Evolutionary conservation across 2,797 vertebrate genomes (phyloP).

Genomic region (Aplochiton taeniatus): DNA sequence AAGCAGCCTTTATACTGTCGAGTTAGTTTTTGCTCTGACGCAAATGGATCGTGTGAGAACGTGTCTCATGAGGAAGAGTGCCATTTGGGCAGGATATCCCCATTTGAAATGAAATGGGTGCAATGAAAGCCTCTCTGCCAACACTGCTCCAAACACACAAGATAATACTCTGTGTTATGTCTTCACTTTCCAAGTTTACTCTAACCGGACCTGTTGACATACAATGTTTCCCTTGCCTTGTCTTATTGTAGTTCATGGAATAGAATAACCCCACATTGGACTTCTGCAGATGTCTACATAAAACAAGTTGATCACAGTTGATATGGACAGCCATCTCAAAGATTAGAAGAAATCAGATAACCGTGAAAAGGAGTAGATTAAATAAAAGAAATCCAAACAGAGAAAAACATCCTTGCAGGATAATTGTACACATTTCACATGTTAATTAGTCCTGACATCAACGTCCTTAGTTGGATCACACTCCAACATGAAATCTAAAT

Average conservation of each 20-base stretch:
- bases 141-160: slow-evolving; percentile 9
- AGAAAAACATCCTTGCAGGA: too few species aligned
- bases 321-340: slow-evolving; percentile 47
- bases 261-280: slow-evolving; percentile 1
- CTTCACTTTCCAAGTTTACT: slow-evolving; percentile 12
- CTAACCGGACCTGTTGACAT: background rate
- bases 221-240: slow-evolving; percentile 5
- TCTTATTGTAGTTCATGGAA: too few species aligned
- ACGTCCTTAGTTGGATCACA: too few species aligned
- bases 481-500: too few species aligned
- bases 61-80: slow-evolving; percentile 6
- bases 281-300: slow-evolving; percentile 31
- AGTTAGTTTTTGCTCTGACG: slow-evolving; percentile 21
- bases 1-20: slow-evolving; percentile 19
- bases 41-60: slow-evolving; percentile 25
- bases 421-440: too few species aligned
- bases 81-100: slow-evolving; percentile 29
- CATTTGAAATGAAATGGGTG: slow-evolving; percentile 15
- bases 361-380: slow-evolving; percentile 17
- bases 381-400: slow-evolving; percentile 11
- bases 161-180: background rate
- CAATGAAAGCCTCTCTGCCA: slow-evolving; percentile 3
- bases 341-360: slow-evolving; percentile 28
- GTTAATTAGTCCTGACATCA: too few species aligned
- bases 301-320: slow-evolving; percentile 28